These are phyloP conservation scores for Scaeva pyrastri DNA, from an alignment of 2,888 invertebrate genomes.

Conservation along the genomic window DNA sequence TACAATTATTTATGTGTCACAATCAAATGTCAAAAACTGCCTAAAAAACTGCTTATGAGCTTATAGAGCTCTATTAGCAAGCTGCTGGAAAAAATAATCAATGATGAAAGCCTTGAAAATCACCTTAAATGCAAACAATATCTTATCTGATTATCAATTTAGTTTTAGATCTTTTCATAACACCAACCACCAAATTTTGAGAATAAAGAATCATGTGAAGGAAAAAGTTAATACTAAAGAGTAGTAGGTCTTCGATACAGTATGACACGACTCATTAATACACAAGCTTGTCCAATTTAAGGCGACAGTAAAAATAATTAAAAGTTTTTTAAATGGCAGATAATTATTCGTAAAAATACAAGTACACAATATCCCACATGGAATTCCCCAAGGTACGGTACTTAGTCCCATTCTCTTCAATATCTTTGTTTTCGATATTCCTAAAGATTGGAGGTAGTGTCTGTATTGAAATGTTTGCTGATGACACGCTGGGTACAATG, in stretches of 20 bases:
- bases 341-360: not conserved
- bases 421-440: not conserved
- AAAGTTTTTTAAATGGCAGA: not conserved
- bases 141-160: conserved; percentile 5
- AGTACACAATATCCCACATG: not conserved
- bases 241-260: not conserved
- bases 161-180: not conserved
- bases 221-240: too few relatives aligned
- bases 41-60: too few relatives aligned
- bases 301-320: not conserved
- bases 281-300: not conserved
- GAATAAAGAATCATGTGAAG: not conserved
- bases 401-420: not conserved
- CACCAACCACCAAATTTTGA: not conserved
- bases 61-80: too few relatives aligned
- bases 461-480: conserved; percentile 7
- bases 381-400: not conserved
- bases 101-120: too few relatives aligned
- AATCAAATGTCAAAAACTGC: too few relatives aligned
- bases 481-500: conserved; percentile 6
- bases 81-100: too few relatives aligned
- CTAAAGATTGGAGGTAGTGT: not conserved
- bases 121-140: too few relatives aligned
- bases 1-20: too few relatives aligned
- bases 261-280: not conserved